A percentile compares a stretch with the other conserved stretches of the same genome.
These are phyloP conservation scores for Pelodiscus sinensis DNA, from an alignment of 2,113 vertebrate species.

Conservation along the genomic window DNA sequence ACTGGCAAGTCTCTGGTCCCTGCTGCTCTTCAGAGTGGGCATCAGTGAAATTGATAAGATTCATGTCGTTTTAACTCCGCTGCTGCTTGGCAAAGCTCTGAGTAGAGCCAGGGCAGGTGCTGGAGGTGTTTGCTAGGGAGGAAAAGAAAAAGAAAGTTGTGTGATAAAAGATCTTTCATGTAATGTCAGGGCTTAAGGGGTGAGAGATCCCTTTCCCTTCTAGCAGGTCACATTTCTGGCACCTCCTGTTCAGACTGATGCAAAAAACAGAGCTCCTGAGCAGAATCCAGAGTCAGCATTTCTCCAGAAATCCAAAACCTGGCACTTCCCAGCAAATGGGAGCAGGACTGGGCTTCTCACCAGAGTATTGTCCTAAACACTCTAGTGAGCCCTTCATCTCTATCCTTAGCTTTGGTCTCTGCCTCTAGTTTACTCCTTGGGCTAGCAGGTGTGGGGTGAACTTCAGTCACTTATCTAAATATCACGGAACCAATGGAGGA, in stretches of 20 bases:
- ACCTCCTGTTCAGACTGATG: neutral
- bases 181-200: neutral
- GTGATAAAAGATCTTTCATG: neutral
- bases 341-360: neutral
- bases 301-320: no score
- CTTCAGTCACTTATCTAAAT: neutral
- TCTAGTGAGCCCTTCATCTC: neutral
- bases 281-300: neutral
- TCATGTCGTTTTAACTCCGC: neutral
- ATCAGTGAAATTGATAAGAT: accelerated
- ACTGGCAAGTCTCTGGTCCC: neutral
- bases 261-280: neutral
- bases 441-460: neutral
- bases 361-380: neutral
- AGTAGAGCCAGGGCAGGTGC: accelerated
- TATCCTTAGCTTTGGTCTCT: neutral
- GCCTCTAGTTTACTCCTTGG: neutral
- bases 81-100: neutral
- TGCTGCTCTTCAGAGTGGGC: neutral
- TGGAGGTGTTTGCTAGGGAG: accelerated
- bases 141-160: neutral
- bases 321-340: accelerated
- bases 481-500: neutral
- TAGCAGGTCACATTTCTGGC: neutral
- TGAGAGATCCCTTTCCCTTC: neutral